Conservation (phyloP, 2,113 vertebrate genomes). For the Chinchilla lanigera region DNA sequence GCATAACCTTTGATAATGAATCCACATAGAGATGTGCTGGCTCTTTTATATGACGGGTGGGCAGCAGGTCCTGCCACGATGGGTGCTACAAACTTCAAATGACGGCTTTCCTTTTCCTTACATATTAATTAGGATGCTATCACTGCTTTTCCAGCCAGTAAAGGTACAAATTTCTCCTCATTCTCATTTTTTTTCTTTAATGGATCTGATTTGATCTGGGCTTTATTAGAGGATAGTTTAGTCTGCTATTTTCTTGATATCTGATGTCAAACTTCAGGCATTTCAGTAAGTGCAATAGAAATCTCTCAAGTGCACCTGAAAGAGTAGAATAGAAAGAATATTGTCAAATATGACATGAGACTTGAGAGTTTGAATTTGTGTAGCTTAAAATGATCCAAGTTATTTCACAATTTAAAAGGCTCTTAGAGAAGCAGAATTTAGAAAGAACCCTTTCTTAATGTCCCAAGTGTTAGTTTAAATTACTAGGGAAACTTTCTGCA, state of each 20-base stretch:
- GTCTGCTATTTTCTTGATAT: not conserved
- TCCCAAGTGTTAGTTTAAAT: not conserved
- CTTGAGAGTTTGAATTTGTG: not conserved
- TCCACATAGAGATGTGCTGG: not conserved
- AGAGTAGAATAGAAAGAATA: not conserved
- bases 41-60: not conserved
- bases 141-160: not conserved
- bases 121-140: not conserved
- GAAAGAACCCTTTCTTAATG: not conserved
- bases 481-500: not conserved
- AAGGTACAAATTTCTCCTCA: not conserved
- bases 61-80: not conserved
- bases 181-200: not conserved
- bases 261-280: not conserved
- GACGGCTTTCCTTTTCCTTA: not conserved
- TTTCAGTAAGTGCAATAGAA: not conserved
- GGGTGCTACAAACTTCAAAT: not conserved
- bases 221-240: not conserved
- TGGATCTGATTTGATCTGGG: not conserved
- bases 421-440: not conserved
- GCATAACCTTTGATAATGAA: not conserved
- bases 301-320: not conserved
- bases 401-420: not conserved
- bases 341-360: not conserved
- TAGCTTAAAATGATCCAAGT: not conserved